A percentile compares a stretch with the other conserved stretches of the same genome.
These are phyloP conservation scores for Cygnus atratus DNA, from an alignment of 2,113 vertebrate species.

Conservation along the genomic window DNA sequence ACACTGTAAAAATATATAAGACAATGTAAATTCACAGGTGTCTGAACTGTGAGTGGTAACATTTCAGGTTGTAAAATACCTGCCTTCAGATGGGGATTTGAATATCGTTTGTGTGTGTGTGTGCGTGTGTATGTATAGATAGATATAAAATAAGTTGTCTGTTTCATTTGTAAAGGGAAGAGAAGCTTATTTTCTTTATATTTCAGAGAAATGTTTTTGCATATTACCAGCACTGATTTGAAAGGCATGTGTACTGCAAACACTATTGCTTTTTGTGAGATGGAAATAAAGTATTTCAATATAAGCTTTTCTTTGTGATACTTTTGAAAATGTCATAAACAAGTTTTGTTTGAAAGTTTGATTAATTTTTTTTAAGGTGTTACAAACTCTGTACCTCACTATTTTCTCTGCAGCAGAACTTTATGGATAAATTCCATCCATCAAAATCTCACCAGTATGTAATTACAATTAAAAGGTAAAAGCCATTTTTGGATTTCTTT, in stretches of 20 bases:
- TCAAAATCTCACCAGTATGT: too few relatives aligned
- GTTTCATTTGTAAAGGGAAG: constrained; percentile 57
- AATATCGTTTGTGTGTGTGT: constrained; percentile 14
- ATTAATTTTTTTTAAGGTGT: too few relatives aligned
- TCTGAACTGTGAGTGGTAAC: constrained; percentile 41
- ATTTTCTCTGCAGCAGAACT: too few relatives aligned
- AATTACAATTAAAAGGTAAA: too few relatives aligned
- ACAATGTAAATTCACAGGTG: neutral
- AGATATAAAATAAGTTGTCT: constrained; percentile 34
- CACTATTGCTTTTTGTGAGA: constrained; percentile 69
- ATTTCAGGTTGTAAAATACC: constrained; percentile 63
- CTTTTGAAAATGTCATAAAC: neutral
- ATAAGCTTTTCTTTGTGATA: neutral
- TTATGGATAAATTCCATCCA: too few relatives aligned
- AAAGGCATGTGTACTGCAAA: constrained; percentile 69
- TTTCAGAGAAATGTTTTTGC: constrained; percentile 59
- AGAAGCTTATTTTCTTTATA: constrained; percentile 70
- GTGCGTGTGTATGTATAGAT: neutral
- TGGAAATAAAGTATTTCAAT: constrained; percentile 74
- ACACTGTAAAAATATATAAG: constrained; percentile 13
- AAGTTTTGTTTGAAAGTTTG: neutral
- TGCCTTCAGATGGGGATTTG: constrained; percentile 55
- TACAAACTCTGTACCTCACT: too few relatives aligned
- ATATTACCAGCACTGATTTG: constrained; percentile 68
- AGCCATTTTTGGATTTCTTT: too few relatives aligned